Base-by-base conservation (phyloP, 2,888 invertebrate species). In the Tinea pellionella region DNA sequence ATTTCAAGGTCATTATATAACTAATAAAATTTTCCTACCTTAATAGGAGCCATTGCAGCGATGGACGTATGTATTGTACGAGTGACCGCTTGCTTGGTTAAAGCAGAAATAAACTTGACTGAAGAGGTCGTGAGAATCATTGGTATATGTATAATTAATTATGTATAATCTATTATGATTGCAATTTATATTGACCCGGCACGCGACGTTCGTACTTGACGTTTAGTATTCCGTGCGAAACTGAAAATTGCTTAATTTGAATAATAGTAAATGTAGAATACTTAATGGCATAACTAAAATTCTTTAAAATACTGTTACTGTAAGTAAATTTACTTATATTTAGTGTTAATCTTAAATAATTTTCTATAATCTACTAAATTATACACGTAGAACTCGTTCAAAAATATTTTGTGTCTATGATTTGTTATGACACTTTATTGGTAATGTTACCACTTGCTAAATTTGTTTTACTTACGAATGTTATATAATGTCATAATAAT, bases 11-110 rank as follows among this genome's bases (percentile, higher is more conserved):
- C 41, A 59, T 43, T 43, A 59, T 51, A 53, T 43, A 43, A 42
- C 41, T 51, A 1, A 7, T 24, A 51, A 29, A 30, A 24, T n/a
- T 15, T 24, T 16, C 15, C 64, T 75, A 88, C 88, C 80, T 86
- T 75, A 61, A 87, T 74, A 55, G 83, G 80, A 64, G 88, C 85
- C 88, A 88, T 88, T 65, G 74, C 71, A 69, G 74, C 60, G 61
- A 69, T 67, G 55, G 83, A 75, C 59, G 75, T 74, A 67, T 85
- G 82, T 63, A 88, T 67, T 67, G 80, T 65, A 70, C 87, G 78
- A 66, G 70, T 69, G 64, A 70, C 68, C 67, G 75, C 69, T 71
- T 75, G 79, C 72, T 78, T 79, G 60, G 73, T 70, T 65, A 79
- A 74, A 72, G 80, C 75, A 69, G 78, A 69, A 76, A 82, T 72